phyloP scores from a whole-genome alignment of 2,888 invertebrate species.

The Lissonota sp. region DNA sequence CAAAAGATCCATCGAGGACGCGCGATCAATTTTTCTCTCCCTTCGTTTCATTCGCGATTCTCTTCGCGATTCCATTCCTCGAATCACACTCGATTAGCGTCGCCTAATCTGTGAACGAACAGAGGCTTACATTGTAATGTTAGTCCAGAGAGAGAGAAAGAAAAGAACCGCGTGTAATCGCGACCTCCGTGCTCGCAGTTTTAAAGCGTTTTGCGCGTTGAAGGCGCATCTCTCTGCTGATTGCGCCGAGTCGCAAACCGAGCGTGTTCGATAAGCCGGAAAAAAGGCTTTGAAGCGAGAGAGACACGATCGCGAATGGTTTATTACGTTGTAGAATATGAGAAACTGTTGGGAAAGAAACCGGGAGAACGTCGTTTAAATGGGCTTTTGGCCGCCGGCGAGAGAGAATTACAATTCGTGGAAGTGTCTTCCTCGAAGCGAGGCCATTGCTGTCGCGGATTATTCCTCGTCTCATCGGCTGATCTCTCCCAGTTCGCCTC shows the following conservation, averaged over 20 bases:
- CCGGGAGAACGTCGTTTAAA: background rate
- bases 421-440: conserved; percentile 47
- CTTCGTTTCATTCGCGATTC: no score
- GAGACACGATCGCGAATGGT: background rate
- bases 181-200: no score
- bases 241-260: no score
- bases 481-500: conserved; percentile 4
- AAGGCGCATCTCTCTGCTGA: no score
- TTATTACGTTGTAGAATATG: background rate
- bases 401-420: conserved; percentile 48
- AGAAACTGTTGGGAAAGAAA: background rate
- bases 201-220: no score
- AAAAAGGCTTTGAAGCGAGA: conserved; percentile 19
- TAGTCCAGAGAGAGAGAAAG: background rate
- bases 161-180: background rate
- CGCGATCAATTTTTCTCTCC: no score
- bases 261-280: conserved; percentile 30
- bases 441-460: no score
- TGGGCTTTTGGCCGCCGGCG: background rate
- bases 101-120: conserved; percentile 33
- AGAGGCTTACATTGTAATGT: conserved; percentile 29
- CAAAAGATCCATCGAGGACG: no score
- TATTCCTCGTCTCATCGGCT: no score
- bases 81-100: conserved; percentile 40
- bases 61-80: background rate